Base-by-base conservation (phyloP, 2,888 invertebrate species). In the Tuberolachnus salignus region DNA sequence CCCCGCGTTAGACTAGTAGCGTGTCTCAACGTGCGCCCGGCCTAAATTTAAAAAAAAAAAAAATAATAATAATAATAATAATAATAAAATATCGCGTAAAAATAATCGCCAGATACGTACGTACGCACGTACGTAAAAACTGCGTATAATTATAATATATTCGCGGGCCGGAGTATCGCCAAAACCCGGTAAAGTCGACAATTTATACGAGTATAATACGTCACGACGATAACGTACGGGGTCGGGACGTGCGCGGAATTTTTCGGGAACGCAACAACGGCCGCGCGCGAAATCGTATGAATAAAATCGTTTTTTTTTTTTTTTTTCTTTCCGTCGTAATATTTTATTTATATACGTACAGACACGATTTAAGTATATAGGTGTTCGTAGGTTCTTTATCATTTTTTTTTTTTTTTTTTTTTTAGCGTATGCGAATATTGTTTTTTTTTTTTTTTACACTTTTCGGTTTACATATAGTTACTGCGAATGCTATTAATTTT, bases 321-420 rank as follows among this genome's bases (percentile, higher is more conserved):
- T n/a, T 21, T 55, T 55, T 42, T 16, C 11, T 44, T 11, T 34
- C 6, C 34, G 6, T 34, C 34, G 34, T 34, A 34, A 21, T 70
- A 55, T 16, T 55, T 70, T 23, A 51, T 57, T 55, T 42, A 21
- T 21, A n/a, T 34, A 10, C 26, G 21, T n/a, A n/a, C n/a, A n/a
- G n/a, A n/a, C 19, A 44, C 21, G 26, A 44, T 23, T 70, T 23
- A 70, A 70, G 23, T n/a, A 69, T 16, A n/a, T 55, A 21, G 21
- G 16, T 16, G 16, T n/a, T 11, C 4, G 14, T 44, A n/a, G n/a
- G n/a, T n/a, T n/a, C n/a, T n/a, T n/a, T n/a, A n/a, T n/a, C n/a
- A n/a, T n/a, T n/a, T n/a, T n/a, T n/a, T n/a, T n/a, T n/a, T n/a
- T n/a, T n/a, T n/a, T n/a, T n/a, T n/a, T n/a, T n/a, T n/a, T n/a